Base-by-base conservation (phyloP, 2,797 vertebrate species). In the Scomberomorus guttatus region DNA sequence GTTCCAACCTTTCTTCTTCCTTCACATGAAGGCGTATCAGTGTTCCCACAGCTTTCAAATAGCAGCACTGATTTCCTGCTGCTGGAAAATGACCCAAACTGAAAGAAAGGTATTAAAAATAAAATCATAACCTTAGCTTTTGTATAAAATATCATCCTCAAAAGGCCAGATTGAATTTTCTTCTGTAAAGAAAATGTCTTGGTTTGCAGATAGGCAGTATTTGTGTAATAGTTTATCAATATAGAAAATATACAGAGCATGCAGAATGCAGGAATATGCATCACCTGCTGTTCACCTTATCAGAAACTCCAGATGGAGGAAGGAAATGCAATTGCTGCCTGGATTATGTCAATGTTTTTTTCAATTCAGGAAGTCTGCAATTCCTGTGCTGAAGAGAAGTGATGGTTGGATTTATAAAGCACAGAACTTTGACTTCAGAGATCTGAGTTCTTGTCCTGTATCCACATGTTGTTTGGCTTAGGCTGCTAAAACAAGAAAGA, bases 1-100 rank as follows among this genome's bases (percentile, higher is more conserved):
- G 12, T 54, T 71, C n/a, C 7, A 48, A 51, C 48, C 46, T 59
- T 76, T 68, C 42, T 61, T 22, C 3, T 51, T 56, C 12, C 55
- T 61, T 27, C 27, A 22, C 54, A 34, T 11, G 10, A 20, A 18
- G 46, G 13, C 5, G 1, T 65, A 37, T 64, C 50, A 54, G 17
- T 6, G 1, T 65, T 46, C 60, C 50, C 52, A 50, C 29, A 50
- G 51, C 22, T n/a, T 65, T 27, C 18, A 34, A 34, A 68, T 42
- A 32, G 25, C 13, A 59, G 1, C 37, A n/a, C 25, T 18, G 39
- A 3, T 11, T 9, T 71, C 6, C 46, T 75, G 32, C 51, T 50
- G 69, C 25, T 20, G 57, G 10, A 62, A 59, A 39, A 9, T 17
- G 39, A 54, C 25, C 8, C 25, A 18, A 37, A 50, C 59, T 42